These are phyloP conservation scores for Steinernema hermaphroditum DNA, from an alignment of 2,888 invertebrate genomes.

Conservation along the genomic window DNA sequence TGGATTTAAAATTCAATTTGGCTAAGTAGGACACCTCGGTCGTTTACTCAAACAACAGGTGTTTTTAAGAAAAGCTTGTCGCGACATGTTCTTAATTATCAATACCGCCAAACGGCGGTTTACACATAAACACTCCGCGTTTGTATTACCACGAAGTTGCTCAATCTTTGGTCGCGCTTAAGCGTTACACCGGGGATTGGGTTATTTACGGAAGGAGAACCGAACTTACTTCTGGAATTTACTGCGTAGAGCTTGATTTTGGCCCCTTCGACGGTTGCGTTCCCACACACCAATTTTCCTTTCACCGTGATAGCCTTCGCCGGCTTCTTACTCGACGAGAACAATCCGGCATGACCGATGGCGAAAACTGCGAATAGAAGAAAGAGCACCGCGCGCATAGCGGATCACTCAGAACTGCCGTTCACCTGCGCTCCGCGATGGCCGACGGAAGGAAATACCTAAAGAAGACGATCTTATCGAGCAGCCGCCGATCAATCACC, in stretches of 20 bases:
- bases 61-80: no score
- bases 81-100: no score
- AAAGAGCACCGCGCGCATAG: not conserved
- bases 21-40: no score
- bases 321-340: constrained; percentile 17
- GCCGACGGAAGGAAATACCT: not conserved
- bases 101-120: no score
- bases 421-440: no score
- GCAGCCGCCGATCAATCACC: not conserved
- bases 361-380: not conserved
- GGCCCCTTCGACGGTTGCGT: constrained; percentile 13
- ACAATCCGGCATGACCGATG: constrained; percentile 16
- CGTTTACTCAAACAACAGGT: no score
- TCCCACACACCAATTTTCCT: constrained; percentile 24
- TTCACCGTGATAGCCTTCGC: constrained; percentile 23
- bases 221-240: constrained; percentile 19
- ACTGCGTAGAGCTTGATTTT: constrained; percentile 17
- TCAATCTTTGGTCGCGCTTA: no score
- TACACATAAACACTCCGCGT: no score
- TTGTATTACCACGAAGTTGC: no score
- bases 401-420: not conserved
- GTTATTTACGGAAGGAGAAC: no score
- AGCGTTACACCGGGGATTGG: no score
- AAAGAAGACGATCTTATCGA: constrained; percentile 18
- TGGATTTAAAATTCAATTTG: no score